Base-by-base conservation (phyloP, 2,113 vertebrate genomes). In the Mastomys coucha region DNA sequence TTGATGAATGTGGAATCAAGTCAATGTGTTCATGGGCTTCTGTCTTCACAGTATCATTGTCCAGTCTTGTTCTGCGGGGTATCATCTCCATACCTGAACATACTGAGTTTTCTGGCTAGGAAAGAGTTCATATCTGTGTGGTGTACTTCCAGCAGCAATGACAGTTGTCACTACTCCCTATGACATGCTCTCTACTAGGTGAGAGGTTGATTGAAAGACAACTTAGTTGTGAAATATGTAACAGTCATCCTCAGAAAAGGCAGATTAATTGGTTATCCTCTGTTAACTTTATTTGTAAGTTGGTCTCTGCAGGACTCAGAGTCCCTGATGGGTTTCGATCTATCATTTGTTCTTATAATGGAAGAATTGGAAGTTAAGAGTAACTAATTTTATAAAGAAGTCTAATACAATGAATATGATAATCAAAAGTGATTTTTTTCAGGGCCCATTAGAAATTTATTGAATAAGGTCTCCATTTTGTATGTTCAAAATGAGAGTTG, bases 181-280 rank as follows among this genome's bases (percentile, higher is more conserved):
- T 42, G 51, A 26, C 45, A 51, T 42, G 70, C 9, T 5, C 2
- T 91, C 39, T 73, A 0, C 24, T 12, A 82, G 26, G 20, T 1
- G 19, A 4, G 28, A 36, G 76, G 33, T 95, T 96, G 85, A 92
- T 19, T 78, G 76, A 95, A 72, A 11, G 63, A 85, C 6, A 7
- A 69, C 39, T 77, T 85, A 31, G n/a, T 92, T 95, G 81, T 60
- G n/a, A 86, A 96, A 82, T 28, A 82, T 63, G 36, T 24, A 76
- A 49, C 51, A 86, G 76, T 36, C 1, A 0, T 94, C 70, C 16
- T 72, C 2, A 7, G 58, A 93, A 39, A 80, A 89, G 58, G 88
- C 76, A 82, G 67, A 88, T 86, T n/a, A 53, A 70, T 26, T 56
- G 94, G 4, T n/a, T 8, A 77, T 16, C 12, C n/a, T 84, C 76